These are phyloP conservation scores for Liodrosophila aerea DNA, from an alignment of 2,888 invertebrate genomes.

Conservation along the genomic window DNA sequence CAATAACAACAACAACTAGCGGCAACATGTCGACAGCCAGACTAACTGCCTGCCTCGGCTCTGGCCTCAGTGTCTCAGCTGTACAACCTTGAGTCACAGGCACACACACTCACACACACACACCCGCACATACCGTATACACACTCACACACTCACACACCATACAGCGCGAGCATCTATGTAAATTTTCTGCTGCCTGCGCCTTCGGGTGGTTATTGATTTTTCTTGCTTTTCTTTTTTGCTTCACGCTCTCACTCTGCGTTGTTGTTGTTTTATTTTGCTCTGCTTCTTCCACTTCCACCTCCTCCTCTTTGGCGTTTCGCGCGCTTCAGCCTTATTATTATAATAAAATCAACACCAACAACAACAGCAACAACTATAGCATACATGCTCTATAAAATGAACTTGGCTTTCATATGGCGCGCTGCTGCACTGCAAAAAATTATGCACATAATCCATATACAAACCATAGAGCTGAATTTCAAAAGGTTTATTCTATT, in stretches of 20 bases:
- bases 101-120: conserved; percentile 22
- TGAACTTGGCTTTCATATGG: conserved; percentile 56
- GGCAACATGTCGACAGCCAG: conserved; percentile 10
- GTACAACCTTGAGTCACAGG: conserved; percentile 50
- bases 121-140: conserved; percentile 13
- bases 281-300: conserved; percentile 6
- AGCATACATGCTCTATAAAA: conserved; percentile 28
- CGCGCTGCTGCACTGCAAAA: conserved; percentile 1
- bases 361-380: conserved; percentile 20
- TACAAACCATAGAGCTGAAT: not conserved
- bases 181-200: conserved; percentile 23
- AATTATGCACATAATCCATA: conserved; percentile 2
- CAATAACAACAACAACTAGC: conserved; percentile 10
- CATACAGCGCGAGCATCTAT: conserved; percentile 11
- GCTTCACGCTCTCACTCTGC: conserved; percentile 2
- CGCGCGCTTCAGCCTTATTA: conserved; percentile 52
- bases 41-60: conserved; percentile 37
- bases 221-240: conserved; percentile 50
- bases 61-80: conserved; percentile 45
- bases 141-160: conserved; percentile 5
- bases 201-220: conserved; percentile 72
- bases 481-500: no score
- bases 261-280: conserved; percentile 8
- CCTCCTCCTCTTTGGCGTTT: conserved; percentile 12
- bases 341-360: conserved; percentile 70